Evolutionary conservation across 2,888 invertebrate genomes (phyloP), one percentile per base, ranked within the genome.

Genomic region (Ditula angustiorana): DNA sequence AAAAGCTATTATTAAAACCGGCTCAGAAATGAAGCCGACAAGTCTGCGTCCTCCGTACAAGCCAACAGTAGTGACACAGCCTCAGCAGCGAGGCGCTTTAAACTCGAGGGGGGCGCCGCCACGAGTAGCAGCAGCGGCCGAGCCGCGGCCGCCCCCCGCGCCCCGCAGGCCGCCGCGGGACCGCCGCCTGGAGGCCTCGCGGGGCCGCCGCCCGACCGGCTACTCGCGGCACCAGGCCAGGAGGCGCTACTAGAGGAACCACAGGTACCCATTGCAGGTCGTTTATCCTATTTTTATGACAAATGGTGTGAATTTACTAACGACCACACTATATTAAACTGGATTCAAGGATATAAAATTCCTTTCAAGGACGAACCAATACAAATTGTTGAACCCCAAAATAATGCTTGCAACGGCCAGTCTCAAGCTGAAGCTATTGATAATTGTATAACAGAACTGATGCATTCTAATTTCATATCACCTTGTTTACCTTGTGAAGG

Each of bases 281-380:
- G 67, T 28, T 47, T 63, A 19, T 23, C 52, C 24, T 35, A 61
- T 13, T 69, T 41, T 44, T 61, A 49, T 30, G 8, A 67, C 30
- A 21, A 67, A 58, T 69, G 67, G 67, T 21, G 10, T 19, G 1
- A 53, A 0, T 19, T 69, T n/a, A 69, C 69, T 33, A 26, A 63
- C 24, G 67, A 69, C 24, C 4, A 19, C 8, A 63, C 46, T 5
- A 47, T 66, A 35, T 37, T 68, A 2, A 59, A 62, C 1, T 68
- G 68, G 67, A 30, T 69, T 23, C 24, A 47, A 44, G 67, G 69
- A 8, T 69, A 67, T 53, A 53, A 62, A 44, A 69, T 69, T 26
- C 69, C 69, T 2, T 69, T 67, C 35, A 35, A 23, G 23, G 3
- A 1, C 16, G 44, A 60, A 49, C 61, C 58, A 1, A 5, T 19